These are phyloP conservation scores for Magallana nippona DNA, from an alignment of 2,888 invertebrate genomes.

Conservation along the genomic window DNA sequence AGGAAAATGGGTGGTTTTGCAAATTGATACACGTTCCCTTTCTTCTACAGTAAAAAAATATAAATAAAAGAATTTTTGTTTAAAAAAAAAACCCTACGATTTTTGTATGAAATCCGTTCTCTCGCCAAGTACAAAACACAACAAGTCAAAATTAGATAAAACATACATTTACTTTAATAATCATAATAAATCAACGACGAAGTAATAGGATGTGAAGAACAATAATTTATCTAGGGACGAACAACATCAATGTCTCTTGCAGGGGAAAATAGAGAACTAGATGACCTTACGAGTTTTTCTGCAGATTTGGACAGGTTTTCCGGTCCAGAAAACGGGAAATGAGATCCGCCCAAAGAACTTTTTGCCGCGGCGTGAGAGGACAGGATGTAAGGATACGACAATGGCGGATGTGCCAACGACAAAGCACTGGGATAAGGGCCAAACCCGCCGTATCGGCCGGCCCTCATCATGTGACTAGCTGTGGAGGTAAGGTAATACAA, in stretches of 20 bases:
- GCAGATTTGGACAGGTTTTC: slow-evolving; percentile 61
- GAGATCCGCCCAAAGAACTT: slow-evolving; percentile 52
- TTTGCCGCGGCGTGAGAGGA: slow-evolving; percentile 65
- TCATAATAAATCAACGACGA: slow-evolving; percentile 20
- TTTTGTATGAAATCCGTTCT: background rate
- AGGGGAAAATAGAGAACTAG: slow-evolving; percentile 70
- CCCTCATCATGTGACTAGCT: slow-evolving; percentile 58
- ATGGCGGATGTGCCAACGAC: slow-evolving; percentile 70
- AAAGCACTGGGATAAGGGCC: slow-evolving; percentile 64
- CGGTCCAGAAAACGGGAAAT: slow-evolving; percentile 54
- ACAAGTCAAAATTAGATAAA: slow-evolving; percentile 20
- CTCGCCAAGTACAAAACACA: background rate
- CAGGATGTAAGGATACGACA: slow-evolving; percentile 74
- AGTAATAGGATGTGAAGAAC: background rate
- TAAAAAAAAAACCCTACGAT: background rate
- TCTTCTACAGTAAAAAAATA: background rate
- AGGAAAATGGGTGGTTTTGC: slow-evolving; percentile 23
- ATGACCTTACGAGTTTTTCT: slow-evolving; percentile 60
- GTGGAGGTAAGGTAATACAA: slow-evolving; percentile 66
- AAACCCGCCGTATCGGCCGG: slow-evolving; percentile 65
- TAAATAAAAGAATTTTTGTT: background rate
- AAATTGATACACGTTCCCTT: slow-evolving; percentile 23
- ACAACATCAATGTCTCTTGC: slow-evolving; percentile 73
- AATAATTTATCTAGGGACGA: slow-evolving; percentile 30
- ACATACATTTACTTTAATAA: slow-evolving; percentile 35